Percentiles rank a stretch among this genome's conserved stretches.
phyloP scores from a whole-genome alignment of 2,113 vertebrate genomes.

The Pica pica region DNA sequence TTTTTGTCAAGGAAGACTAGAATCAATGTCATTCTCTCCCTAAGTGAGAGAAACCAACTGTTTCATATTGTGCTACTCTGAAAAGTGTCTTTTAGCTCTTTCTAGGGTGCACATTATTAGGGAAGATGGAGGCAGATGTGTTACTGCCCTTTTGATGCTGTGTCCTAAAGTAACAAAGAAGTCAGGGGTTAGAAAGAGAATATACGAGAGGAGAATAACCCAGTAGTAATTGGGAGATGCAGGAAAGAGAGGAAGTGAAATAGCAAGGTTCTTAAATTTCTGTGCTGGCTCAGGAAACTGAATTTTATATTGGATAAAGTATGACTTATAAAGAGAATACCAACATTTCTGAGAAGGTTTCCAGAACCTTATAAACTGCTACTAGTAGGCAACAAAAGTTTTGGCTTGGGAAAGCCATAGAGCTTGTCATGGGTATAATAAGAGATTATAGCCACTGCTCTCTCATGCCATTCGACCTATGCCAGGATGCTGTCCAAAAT shows the following conservation, averaged over 20 bases:
- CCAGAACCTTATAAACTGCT: background rate
- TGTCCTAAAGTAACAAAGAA: background rate
- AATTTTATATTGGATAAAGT: background rate
- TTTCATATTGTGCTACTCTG: background rate
- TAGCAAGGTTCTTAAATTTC: background rate
- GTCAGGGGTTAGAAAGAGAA: background rate
- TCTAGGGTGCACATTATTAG: background rate
- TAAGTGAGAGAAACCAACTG: background rate
- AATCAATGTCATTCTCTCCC: background rate
- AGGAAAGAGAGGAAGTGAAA: background rate
- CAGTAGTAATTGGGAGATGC: background rate
- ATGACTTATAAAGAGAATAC: background rate
- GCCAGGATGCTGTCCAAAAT: background rate
- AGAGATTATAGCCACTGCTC: background rate
- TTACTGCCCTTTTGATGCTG: background rate
- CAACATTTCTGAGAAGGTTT: background rate
- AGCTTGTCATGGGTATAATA: background rate
- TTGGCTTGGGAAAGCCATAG: background rate
- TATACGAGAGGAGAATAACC: background rate
- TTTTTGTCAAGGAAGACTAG: background rate
- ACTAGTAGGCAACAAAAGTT: background rate
- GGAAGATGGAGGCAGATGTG: background rate
- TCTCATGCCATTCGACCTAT: background rate
- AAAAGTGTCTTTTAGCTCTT: background rate
- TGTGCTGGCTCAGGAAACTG: background rate